Evolutionary conservation across 2,888 invertebrate species (phyloP), one percentile per base, ranked within the genome.

Genomic region (Melipona bicolor): DNA sequence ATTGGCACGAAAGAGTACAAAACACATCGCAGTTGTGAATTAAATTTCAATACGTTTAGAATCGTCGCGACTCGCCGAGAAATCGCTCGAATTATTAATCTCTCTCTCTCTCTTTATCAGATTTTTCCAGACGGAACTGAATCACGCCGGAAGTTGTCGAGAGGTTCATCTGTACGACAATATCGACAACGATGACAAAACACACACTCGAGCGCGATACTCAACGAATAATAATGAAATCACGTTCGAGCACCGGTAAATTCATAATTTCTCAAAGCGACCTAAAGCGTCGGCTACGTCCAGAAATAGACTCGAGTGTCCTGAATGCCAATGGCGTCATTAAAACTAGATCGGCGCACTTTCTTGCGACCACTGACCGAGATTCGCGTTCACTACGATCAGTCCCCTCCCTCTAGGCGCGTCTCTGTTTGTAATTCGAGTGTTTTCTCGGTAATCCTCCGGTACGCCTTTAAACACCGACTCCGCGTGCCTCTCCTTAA

Each of bases 321-420:
- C 83, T 72, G 81, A 83, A 83, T 83, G 81, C 83, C 83, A 83
- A 83, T 83, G 83, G 72, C 81, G 76, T 83, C 65, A 76, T 84
- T 84, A 77, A 78, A 85, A 81, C 76, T 81, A 79, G 81, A 81
- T 50, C 84, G 76, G 43, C 43, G 61, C 61, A 79, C 84, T 84
- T 86, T 84, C 79, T 70, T 71, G 81, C 69, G 81, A 84, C 81
- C 84, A 86, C 84, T 87, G 87, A 86, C 87, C 87, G 87, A 86
- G 86, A 86, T 85, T 78, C 73, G 64, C 24, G 81, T 68, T 75
- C 85, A 36, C 43, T 43, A 9, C 9, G 43, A 43, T 43, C 69
- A 32, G 61, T 56, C 71, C 49, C 71, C 71, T 4, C 32, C 32
- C 2, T 32, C 32, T 2, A 2, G 32, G 69, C 62, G 62, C 71